Evolutionary conservation across 1,140 invertebrate species (phyloP), one percentile per base, ranked within the genome.

Genomic region (Trichomalopsis sarcophagae): DNA sequence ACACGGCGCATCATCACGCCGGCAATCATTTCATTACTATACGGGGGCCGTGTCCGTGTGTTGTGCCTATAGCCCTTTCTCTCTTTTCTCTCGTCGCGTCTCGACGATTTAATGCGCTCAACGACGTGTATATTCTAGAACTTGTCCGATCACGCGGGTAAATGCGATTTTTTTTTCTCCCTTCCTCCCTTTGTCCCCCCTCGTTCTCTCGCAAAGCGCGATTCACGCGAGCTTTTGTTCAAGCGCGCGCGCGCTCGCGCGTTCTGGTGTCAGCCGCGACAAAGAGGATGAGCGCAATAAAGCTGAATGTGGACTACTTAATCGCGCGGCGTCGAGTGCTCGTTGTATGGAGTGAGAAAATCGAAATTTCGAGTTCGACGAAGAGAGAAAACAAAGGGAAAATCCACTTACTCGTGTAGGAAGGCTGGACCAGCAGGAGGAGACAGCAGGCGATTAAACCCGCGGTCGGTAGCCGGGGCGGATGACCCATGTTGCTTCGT

Each of bases 21-120:
- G 82, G 86, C 89, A 91, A 92, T 92, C 89, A 88, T 91, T 91
- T 89, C 88, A 92, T 91, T 90, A 87, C 27, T 27, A 88, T 88
- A 90, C 87, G 62, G 84, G 71, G 73, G 40, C 79, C 79, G 86
- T 85, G 50, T 55, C 2, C 14, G 9, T 50, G 10, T 50, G 10
- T 50, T 10, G 14, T 50, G 10, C 9, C 73, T 33, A 69, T 86
- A 82, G 76, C 62, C 79, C 79, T 36, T 66, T 81, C 55, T 78
- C 73, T 23, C 50, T 62, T 3, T 62, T 74, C 71, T 27, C n/a
- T 77, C 75, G 23, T n/a, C 75, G 75, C 2, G 9, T 66, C 81
- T 74, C 81, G 47, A 62, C 27, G 2, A 27, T 68, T 74, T 62
- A 82, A 71, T 71, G 79, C 14, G 27, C 80, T 74, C 30, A 33